Evolutionary conservation across 2,888 invertebrate species (phyloP).

Genomic region (Anthrax anthrax): DNA sequence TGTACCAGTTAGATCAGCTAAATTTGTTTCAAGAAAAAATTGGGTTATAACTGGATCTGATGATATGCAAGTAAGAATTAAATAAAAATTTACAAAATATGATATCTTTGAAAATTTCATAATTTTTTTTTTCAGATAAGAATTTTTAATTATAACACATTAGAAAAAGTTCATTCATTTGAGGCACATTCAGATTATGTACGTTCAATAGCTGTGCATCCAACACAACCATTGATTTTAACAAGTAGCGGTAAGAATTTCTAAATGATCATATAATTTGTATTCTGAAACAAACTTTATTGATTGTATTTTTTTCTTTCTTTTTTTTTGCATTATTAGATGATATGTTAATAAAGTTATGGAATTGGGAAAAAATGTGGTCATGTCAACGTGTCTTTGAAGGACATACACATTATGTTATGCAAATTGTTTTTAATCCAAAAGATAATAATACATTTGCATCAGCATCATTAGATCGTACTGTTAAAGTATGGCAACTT

Average conservation of each 20-base stretch:
- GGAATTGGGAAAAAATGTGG: slow-evolving; percentile 99
- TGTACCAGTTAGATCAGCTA: slow-evolving; percentile 87
- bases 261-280: not conserved
- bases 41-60: slow-evolving; percentile 98
- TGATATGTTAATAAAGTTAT: slow-evolving; percentile 95
- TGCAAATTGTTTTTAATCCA: slow-evolving; percentile 99
- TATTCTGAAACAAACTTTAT: not conserved
- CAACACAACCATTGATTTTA: slow-evolving; percentile 90
- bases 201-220: slow-evolving; percentile 90
- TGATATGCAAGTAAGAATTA: slow-evolving; percentile 60
- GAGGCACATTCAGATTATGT: slow-evolving; percentile 99
- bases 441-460: slow-evolving; percentile 99
- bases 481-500: slow-evolving; percentile 97
- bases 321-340: slow-evolving; percentile 42
- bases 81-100: not conserved
- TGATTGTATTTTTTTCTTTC: not conserved
- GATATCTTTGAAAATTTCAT: not conserved
- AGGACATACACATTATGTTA: slow-evolving; percentile 98
- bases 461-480: slow-evolving; percentile 95
- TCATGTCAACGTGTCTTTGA: slow-evolving; percentile 96
- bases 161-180: slow-evolving; percentile 88
- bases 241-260: slow-evolving; percentile 76
- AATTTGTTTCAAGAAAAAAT: slow-evolving; percentile 94
- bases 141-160: slow-evolving; percentile 96
- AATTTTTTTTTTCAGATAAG: slow-evolving; percentile 44